phyloP scores from a whole-genome alignment of 1,140 invertebrate genomes.

The Halotydeus destructor region DNA sequence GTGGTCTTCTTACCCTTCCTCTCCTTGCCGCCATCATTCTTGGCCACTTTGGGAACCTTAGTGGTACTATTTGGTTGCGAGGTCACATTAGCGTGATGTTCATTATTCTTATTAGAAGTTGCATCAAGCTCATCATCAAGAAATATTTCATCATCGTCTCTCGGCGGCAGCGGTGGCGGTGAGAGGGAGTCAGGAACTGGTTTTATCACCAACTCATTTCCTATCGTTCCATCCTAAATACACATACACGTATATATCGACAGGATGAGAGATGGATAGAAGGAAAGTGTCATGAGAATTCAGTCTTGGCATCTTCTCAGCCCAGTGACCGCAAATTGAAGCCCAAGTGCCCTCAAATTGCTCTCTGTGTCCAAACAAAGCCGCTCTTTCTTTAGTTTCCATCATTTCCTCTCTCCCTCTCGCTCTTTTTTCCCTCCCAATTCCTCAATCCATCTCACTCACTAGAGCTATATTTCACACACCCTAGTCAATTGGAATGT shows the following conservation, averaged over 20 bases:
- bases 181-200: constrained; percentile 42
- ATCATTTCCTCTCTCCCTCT: no score
- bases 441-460: no score
- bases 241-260: not conserved
- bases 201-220: constrained; percentile 60
- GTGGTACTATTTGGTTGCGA: not conserved
- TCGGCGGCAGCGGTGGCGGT: not conserved
- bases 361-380: not conserved
- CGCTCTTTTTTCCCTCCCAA: no score
- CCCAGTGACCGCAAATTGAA: no score
- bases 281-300: not conserved
- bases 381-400: not conserved
- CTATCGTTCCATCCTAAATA: constrained; percentile 64
- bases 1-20: not conserved
- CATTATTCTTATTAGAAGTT: not conserved
- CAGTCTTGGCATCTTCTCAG: no score
- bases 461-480: no score
- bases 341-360: not conserved
- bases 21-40: no score
- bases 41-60: not conserved
- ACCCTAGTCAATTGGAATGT: no score
- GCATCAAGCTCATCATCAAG: constrained; percentile 31
- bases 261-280: not conserved
- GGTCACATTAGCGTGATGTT: not conserved
- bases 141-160: constrained; percentile 50